phyloP scores from a whole-genome alignment of 2,888 invertebrate genomes.

The Odontomyia ornata region DNA sequence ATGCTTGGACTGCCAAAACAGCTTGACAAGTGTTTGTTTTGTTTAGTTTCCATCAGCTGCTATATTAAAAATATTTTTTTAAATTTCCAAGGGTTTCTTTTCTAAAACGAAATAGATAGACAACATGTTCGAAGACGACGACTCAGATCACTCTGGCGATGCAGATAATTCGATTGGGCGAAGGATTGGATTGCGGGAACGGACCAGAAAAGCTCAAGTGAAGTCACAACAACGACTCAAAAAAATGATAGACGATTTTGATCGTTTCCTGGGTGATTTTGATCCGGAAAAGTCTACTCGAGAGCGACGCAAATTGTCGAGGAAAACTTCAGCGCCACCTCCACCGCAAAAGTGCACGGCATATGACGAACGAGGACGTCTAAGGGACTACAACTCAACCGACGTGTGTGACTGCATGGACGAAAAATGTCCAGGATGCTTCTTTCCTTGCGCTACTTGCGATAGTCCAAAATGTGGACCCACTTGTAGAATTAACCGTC shows the following conservation, averaged over 20 bases:
- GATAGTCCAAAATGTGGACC: slow-evolving; percentile 79
- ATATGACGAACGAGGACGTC: slow-evolving; percentile 77
- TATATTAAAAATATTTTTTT: no score
- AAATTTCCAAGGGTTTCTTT: no score
- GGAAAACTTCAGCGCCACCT: slow-evolving; percentile 66
- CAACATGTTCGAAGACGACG: slow-evolving; percentile 41
- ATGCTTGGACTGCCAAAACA: no score
- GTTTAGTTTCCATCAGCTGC: no score
- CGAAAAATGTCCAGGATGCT: slow-evolving; percentile 82
- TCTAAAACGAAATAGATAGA: no score
- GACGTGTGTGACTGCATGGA: slow-evolving; percentile 84
- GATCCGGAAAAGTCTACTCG: slow-evolving; percentile 82
- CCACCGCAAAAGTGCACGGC: slow-evolving; percentile 62
- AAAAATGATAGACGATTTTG: slow-evolving; percentile 53
- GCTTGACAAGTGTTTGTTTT: no score
- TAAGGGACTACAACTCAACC: slow-evolving; percentile 72
- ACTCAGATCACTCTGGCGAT: slow-evolving; percentile 39
- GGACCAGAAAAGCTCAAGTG: slow-evolving; percentile 54
- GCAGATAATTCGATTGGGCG: slow-evolving; percentile 17
- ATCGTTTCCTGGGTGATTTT: slow-evolving; percentile 67
- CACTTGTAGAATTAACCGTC: slow-evolving; percentile 81
- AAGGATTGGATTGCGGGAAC: slow-evolving; percentile 51
- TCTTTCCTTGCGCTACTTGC: slow-evolving; percentile 81
- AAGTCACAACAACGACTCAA: slow-evolving; percentile 51
- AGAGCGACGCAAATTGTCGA: slow-evolving; percentile 78